Evolutionary conservation across 2,797 vertebrate genomes (phyloP).

Genomic region (Myotis pilosus): DNA sequence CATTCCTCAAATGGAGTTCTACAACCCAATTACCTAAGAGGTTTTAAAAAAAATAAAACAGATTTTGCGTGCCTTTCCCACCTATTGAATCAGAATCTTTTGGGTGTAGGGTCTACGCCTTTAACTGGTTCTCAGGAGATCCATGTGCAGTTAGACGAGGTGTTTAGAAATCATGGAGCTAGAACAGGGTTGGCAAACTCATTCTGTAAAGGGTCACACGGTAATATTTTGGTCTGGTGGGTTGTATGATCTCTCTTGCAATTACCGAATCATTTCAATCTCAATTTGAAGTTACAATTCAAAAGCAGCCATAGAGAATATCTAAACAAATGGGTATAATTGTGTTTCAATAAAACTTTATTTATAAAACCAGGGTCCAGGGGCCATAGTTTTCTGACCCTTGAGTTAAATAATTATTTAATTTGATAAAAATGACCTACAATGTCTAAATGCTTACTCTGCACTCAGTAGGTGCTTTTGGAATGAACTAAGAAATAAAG

Average conservation of each 20-base stretch:
- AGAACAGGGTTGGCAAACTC: not conserved
- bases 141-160: not conserved
- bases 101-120: not conserved
- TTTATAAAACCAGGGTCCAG: not conserved
- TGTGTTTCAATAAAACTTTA: not conserved
- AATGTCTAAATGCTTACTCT: not conserved
- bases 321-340: not conserved
- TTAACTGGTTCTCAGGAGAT: not conserved
- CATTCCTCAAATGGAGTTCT: not conserved
- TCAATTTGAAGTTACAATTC: not conserved
- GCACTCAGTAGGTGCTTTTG: not conserved
- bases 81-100: not conserved
- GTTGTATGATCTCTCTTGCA: not conserved
- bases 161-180: not conserved
- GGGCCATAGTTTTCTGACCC: not conserved
- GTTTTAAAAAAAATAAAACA: not conserved
- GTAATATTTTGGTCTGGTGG: not conserved
- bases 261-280: not conserved
- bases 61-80: not conserved
- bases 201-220: not conserved
- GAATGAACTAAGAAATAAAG: not conserved
- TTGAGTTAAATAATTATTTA: constrained; percentile 11
- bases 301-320: not conserved
- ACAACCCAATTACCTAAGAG: not conserved
- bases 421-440: constrained; percentile 8